phyloP scores from a whole-genome alignment of 1,140 invertebrate species.

The Drosophila mauritiana region DNA sequence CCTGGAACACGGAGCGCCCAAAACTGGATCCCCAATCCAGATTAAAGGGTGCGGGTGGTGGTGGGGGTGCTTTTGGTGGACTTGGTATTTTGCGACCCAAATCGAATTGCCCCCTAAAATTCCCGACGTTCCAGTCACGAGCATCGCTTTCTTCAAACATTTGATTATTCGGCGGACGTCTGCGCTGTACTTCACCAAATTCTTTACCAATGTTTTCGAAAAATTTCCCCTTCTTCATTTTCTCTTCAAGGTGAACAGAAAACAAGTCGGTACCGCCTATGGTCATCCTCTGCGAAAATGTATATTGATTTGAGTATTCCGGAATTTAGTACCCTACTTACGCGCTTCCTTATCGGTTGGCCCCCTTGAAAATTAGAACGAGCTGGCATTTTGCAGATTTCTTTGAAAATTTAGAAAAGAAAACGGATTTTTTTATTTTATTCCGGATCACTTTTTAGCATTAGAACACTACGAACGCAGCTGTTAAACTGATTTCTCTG shows the following conservation, averaged over 20 bases:
- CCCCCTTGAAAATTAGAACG: not conserved
- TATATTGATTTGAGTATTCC: no score
- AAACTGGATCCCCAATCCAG: not conserved
- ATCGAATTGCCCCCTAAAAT: not conserved
- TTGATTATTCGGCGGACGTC: not conserved
- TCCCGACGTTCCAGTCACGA: slow-evolving; percentile 3
- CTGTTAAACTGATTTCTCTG: not conserved
- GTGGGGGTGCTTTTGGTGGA: no score
- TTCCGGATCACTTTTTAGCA: not conserved
- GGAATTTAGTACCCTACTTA: not conserved
- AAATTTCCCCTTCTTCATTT: not conserved
- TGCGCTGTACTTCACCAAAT: not conserved
- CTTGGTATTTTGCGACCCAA: no score
- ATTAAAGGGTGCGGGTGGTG: not conserved
- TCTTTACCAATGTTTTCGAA: not conserved
- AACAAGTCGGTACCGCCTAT: not conserved
- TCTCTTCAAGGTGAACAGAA: not conserved
- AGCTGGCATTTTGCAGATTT: not conserved
- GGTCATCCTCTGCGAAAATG: not conserved
- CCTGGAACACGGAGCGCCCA: not conserved
- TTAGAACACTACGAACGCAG: no score
- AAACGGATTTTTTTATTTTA: not conserved
- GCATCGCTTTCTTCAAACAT: not conserved
- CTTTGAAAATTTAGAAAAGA: not conserved
- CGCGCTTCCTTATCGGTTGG: not conserved